Base-by-base conservation (phyloP, 2,888 invertebrate genomes). In the Poecilus cupreus region DNA sequence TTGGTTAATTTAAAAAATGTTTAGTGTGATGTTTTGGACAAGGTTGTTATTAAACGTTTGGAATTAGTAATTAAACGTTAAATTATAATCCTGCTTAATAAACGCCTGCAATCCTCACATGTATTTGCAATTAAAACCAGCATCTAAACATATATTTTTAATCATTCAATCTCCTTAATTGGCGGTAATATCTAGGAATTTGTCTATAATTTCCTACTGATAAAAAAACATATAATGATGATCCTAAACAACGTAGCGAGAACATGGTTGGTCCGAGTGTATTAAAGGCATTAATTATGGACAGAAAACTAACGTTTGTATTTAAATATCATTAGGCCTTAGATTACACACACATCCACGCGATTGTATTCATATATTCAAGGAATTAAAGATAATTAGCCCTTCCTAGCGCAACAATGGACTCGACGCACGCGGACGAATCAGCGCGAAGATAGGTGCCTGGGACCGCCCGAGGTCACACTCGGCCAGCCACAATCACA, bases 161-260 rank as follows among this genome's bases (percentile, higher is more conserved):
- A 72, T 46, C 72, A 72, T 72, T 46, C 22, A 24, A 39, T 43
- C 77, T 77, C 43, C 54, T 54, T 77, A 77, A 77, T 77, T 77
- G 60, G 77, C 39, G 20, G 60, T 60, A 77, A 77, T 60, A 60
- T 24, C 24, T 2, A 60, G 77, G 60, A 77, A 60, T 57, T 77
- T 43, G 54, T 77, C 57, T 77, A 24, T 39, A 77, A 77, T 77
- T 77, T 60, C 39, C 20, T 18, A 20, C 24, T 20, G 32, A 76
- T 76, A 54, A 76, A 54, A 76, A 76, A 76, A 51, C 37, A 51
- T 76, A 76, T 76, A 76, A 77, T 60, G 77, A 77, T 39, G 46
- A 72, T 46, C 24, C 20, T 24, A 72, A 46, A 72, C 72, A 72
- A 54, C 22, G 18, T 10, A 68, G 11, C 37, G 43, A 72, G n/a